A percentile compares a stretch with the other conserved stretches of the same genome.
Evolutionary conservation across 2,113 vertebrate species (phyloP).

Genomic region (Scartelaos histophorus): DNA sequence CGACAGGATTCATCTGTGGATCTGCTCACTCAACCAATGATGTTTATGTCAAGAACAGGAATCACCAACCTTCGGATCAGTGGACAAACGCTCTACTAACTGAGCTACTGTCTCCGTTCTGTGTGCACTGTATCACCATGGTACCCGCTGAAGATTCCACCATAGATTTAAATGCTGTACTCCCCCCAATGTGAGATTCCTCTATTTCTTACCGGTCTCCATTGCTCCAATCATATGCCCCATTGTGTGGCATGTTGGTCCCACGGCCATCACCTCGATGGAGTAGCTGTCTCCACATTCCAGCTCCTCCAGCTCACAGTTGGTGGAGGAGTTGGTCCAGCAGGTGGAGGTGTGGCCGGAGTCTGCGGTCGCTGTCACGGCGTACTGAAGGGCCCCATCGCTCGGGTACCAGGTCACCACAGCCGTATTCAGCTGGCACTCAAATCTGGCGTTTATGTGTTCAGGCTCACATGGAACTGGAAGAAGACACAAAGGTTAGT

Average conservation of each 20-base stretch:
- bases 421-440: conserved; percentile 53
- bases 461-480: conserved; percentile 69
- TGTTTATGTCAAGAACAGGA: too few relatives aligned
- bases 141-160: too few relatives aligned
- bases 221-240: conserved; percentile 50
- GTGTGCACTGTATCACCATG: too few relatives aligned
- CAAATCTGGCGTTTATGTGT: conserved; percentile 53
- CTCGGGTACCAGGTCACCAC: conserved; percentile 62
- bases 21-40: too few relatives aligned
- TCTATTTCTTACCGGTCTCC: conserved; percentile 66
- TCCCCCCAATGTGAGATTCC: too few relatives aligned
- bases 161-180: too few relatives aligned
- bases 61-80: too few relatives aligned
- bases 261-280: conserved; percentile 61
- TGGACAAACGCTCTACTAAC: too few relatives aligned
- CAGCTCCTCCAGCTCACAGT: conserved; percentile 63
- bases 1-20: too few relatives aligned
- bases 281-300: conserved; percentile 71
- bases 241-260: conserved; percentile 63
- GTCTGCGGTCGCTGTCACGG: conserved; percentile 18
- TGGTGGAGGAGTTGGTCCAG: conserved; percentile 38
- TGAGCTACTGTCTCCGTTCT: too few relatives aligned
- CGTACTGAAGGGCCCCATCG: conserved; percentile 62
- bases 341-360: conserved; percentile 48
- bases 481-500: conserved; percentile 11